phyloP scores from a whole-genome alignment of 2,113 vertebrate genomes.

The Megaleporinus macrocephalus region DNA sequence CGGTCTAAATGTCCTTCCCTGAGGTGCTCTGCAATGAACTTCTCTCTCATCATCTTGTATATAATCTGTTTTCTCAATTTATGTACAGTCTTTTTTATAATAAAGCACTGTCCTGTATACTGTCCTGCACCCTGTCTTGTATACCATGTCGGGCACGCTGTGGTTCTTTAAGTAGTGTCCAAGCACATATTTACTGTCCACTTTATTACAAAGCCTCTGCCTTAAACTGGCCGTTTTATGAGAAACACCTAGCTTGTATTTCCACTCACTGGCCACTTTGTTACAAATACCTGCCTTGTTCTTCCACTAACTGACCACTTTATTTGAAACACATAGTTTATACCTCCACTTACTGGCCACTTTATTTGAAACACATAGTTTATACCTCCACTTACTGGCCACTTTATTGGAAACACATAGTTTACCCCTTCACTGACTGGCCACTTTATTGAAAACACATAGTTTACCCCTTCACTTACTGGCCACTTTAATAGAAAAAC shows the following conservation, averaged over 20 bases:
- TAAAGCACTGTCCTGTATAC: slow-evolving; percentile 79
- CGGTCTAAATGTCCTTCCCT: slow-evolving; percentile 66
- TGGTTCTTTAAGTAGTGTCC: background rate
- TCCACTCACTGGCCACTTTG: background rate
- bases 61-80: slow-evolving; percentile 82
- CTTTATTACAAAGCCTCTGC: no score
- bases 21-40: slow-evolving; percentile 61
- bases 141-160: slow-evolving; percentile 39
- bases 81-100: slow-evolving; percentile 86
- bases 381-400: background rate
- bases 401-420: background rate
- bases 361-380: background rate
- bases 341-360: no score
- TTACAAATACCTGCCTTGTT: background rate
- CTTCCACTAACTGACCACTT: background rate
- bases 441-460: no score
- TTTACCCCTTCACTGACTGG: no score
- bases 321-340: no score
- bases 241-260: no score
- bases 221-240: no score
- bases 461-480: no score
- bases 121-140: slow-evolving; percentile 72
- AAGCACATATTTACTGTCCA: no score
- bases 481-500: no score
- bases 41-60: slow-evolving; percentile 74